Evolutionary conservation across 1,140 invertebrate species (phyloP).

Genomic region (Zophobas morio): DNA sequence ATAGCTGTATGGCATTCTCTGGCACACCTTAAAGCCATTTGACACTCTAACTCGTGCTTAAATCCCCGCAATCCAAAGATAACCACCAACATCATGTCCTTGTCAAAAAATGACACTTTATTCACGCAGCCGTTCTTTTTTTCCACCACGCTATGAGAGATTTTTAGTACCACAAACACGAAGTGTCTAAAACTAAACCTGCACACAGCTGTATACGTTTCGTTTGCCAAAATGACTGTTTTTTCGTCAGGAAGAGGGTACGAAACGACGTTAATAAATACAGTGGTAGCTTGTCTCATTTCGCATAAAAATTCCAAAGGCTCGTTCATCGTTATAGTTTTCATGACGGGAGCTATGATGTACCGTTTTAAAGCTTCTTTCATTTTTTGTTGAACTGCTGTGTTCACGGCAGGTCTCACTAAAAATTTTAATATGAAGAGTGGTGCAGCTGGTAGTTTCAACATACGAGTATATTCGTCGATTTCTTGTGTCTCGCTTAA

Average conservation of each 20-base stretch:
- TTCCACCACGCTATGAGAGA: conserved; percentile 66
- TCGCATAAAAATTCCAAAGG: conserved; percentile 78
- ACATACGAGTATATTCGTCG: conserved; percentile 17
- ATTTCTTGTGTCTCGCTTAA: too few relatives aligned
- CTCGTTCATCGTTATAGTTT: conserved; percentile 74
- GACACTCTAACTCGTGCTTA: conserved; percentile 78
- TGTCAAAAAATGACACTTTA: conserved; percentile 81
- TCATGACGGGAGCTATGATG: conserved; percentile 72
- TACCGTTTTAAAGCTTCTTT: conserved; percentile 69
- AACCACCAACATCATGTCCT: conserved; percentile 80
- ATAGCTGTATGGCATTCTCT: conserved; percentile 70
- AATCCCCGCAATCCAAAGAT: conserved; percentile 80
- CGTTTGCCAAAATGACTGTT: conserved; percentile 70
- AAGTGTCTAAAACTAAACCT: not conserved
- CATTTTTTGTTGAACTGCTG: conserved; percentile 63
- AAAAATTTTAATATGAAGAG: conserved; percentile 5
- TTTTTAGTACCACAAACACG: too few relatives aligned
- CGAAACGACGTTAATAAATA: conserved; percentile 76
- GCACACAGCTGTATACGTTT: conserved; percentile 70
- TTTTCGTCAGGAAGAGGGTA: conserved; percentile 64
- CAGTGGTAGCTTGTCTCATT: conserved; percentile 77
- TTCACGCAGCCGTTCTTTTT: conserved; percentile 77
- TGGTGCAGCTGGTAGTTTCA: too few relatives aligned
- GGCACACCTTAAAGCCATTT: conserved; percentile 76
- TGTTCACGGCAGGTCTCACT: conserved; percentile 71